Evolutionary conservation across 2,888 invertebrate genomes (phyloP).

Genomic region (Nomada fabriciana): DNA sequence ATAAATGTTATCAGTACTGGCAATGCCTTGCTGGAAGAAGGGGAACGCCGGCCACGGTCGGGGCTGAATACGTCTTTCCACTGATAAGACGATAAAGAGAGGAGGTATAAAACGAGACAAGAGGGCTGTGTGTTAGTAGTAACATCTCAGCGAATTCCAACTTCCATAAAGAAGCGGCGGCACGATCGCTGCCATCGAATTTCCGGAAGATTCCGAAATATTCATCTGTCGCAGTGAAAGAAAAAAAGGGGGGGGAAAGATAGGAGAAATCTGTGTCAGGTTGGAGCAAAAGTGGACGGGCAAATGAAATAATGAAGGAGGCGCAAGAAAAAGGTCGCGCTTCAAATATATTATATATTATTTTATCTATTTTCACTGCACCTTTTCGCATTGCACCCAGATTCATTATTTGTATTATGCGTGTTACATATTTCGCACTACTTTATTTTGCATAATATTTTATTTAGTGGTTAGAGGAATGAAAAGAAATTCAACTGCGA

Average conservation of each 20-base stretch:
- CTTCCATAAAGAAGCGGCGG: slow-evolving; percentile 62
- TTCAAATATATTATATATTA: neutral
- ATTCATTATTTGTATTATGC: neutral
- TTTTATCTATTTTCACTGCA: neutral
- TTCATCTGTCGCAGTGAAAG: slow-evolving; percentile 50
- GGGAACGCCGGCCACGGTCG: slow-evolving; percentile 13
- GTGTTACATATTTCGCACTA: too few relatives aligned
- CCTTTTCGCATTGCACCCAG: neutral
- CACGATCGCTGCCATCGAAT: slow-evolving; percentile 59
- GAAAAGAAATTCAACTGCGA: slow-evolving; percentile 14
- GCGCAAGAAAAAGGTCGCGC: neutral
- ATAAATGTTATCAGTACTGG: slow-evolving; percentile 73
- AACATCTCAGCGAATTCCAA: slow-evolving; percentile 64
- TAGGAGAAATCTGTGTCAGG: slow-evolving; percentile 25
- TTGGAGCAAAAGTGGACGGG: neutral
- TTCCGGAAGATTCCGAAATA: slow-evolving; percentile 65
- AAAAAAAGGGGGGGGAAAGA: neutral
- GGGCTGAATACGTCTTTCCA: slow-evolving; percentile 71
- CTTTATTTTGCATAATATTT: too few relatives aligned
- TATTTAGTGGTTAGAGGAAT: neutral
- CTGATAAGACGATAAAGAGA: slow-evolving; percentile 77
- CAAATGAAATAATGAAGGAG: slow-evolving; percentile 23
- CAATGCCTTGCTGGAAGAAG: slow-evolving; percentile 59
- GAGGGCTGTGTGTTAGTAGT: slow-evolving; percentile 60
- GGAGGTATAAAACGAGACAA: slow-evolving; percentile 72